Evolutionary conservation across 2,888 invertebrate species (phyloP), one percentile per base, ranked within the genome.

Genomic region (Mimumesa dahlbomi): DNA sequence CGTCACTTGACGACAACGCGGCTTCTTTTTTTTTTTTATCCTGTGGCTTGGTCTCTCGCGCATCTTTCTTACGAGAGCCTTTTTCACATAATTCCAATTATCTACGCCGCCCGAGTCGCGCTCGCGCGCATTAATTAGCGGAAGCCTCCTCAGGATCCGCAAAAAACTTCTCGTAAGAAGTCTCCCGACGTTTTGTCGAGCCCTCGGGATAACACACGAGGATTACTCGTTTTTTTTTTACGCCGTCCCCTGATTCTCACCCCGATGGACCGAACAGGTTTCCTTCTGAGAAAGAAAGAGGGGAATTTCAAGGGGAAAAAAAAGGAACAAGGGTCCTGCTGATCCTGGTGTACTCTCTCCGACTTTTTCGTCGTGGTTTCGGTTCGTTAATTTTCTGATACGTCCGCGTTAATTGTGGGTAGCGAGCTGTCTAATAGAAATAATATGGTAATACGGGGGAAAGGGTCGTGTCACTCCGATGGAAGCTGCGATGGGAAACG

Each of bases 51-150:
- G 1, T 13, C 2, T 9, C 1, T 29, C 36, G 21, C 75, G 75
- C 69, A 66, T 67, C 58, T 76, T 73, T 77, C 75, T 77, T 67
- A 74, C 78, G 72, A 73, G 72, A 72, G 77, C 76, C 83, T 77
- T 81, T 79, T 75, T 84, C 84, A 84, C 86, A 86, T 87, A 87
- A 87, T 87, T 87, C 83, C 84, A 88, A 88, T 88, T 88, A 88
- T 87, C 84, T 73, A 82, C 84, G 80, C 77, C 72, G 67, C 45
- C 72, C 67, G 66, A 65, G 54, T 54, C 73, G 70, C 68, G 59
- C 66, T 68, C 46, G 74, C 76, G 79, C 77, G 84, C 84, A 87
- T 87, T 84, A 86, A 86, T 87, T 87, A 87, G 84, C 85, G 79
- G 81, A 79, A 84, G 84, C 82, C 77, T 73, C 62, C 63, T 56